These are phyloP conservation scores for Heliconius ismenius DNA, from an alignment of 2,888 invertebrate genomes.

Conservation along the genomic window DNA sequence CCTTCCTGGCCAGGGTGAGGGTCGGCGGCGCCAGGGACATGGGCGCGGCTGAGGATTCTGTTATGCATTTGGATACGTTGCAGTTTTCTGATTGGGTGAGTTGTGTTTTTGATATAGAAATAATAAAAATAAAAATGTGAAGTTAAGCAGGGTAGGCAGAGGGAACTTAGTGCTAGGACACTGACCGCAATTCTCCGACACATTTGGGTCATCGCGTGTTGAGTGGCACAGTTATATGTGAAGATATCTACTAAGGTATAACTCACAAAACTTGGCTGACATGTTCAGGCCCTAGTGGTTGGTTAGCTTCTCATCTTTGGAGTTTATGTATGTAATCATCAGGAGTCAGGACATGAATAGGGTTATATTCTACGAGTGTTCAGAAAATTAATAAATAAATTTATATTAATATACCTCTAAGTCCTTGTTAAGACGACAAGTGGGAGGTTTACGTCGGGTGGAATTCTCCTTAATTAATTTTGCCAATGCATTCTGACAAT, in stretches of 20 bases:
- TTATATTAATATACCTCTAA: background rate
- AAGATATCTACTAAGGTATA: no score
- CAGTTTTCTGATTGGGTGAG: slow-evolving; percentile 95
- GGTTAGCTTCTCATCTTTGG: no score
- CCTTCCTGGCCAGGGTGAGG: slow-evolving; percentile 93
- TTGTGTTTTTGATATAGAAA: slow-evolving; percentile 40
- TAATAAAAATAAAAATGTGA: background rate
- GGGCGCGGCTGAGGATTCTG: slow-evolving; percentile 84
- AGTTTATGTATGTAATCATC: no score
- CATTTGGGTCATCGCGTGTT: no score
- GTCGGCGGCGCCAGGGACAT: slow-evolving; percentile 84
- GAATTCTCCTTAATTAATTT: slow-evolving; percentile 40
- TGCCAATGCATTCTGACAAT: slow-evolving; percentile 32
- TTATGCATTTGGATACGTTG: slow-evolving; percentile 89
- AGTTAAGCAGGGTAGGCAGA: background rate
- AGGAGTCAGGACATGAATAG: no score
- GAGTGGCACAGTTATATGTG: no score
- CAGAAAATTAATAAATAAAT: background rate
- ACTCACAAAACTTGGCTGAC: no score
- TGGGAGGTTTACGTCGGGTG: slow-evolving; percentile 34
- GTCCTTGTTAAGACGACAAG: slow-evolving; percentile 1
- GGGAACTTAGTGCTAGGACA: no score
- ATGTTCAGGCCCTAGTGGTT: no score
- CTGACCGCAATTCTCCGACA: no score
- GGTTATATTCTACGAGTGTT: no score